phyloP scores from a whole-genome alignment of 2,797 vertebrate species.

The Octomys mimax region DNA sequence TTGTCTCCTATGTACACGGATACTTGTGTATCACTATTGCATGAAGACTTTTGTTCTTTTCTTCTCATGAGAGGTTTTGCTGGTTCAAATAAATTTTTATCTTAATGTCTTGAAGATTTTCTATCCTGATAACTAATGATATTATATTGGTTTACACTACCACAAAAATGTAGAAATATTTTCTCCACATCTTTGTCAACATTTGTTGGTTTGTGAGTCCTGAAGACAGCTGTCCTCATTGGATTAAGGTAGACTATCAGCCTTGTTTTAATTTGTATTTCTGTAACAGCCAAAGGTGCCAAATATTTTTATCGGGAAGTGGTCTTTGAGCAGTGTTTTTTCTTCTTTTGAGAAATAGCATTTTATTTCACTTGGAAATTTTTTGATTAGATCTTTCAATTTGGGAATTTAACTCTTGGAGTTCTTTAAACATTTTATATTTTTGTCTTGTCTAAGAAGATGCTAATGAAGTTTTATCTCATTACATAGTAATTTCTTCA shows the following conservation, averaged over 20 bases:
- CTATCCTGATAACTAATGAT: neutral
- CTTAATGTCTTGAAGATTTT: neutral
- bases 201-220: neutral
- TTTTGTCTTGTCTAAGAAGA: neutral
- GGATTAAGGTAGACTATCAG: neutral
- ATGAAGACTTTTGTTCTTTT: neutral
- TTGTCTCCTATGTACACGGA: neutral
- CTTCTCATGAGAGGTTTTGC: neutral
- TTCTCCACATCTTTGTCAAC: neutral
- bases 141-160: neutral
- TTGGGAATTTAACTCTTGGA: neutral
- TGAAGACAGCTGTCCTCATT: neutral
- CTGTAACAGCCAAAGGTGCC: neutral
- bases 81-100: neutral
- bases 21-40: neutral
- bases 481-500: neutral
- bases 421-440: neutral
- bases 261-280: neutral
- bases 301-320: neutral
- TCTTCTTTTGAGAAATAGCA: neutral
- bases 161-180: neutral
- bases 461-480: neutral
- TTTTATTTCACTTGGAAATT: neutral
- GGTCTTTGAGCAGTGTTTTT: neutral
- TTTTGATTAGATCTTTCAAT: neutral